Conservation (phyloP, 2,888 invertebrate species). For the Zhuqinia jingwanae region DNA sequence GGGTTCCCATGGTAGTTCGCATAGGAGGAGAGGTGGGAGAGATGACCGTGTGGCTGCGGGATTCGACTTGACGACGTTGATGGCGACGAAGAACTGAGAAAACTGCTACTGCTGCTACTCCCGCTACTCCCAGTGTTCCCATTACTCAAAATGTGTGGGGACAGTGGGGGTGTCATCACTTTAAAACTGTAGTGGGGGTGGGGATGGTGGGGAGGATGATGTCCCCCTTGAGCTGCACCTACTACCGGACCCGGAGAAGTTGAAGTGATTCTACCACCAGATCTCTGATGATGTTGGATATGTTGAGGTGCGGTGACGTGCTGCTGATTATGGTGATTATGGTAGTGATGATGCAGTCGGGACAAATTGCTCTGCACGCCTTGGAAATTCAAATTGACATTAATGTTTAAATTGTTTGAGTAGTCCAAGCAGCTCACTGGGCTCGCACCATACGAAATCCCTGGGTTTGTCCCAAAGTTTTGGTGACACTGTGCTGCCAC, state of each 20-base stretch:
- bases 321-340: slow-evolving; percentile 44
- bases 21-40: slow-evolving; percentile 65
- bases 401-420: slow-evolving; percentile 76
- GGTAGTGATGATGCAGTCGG: slow-evolving; percentile 74
- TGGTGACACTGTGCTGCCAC: slow-evolving; percentile 40
- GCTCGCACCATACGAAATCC: slow-evolving; percentile 56
- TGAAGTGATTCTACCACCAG: slow-evolving; percentile 32
- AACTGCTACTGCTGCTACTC: slow-evolving; percentile 47
- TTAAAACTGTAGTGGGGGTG: slow-evolving; percentile 75
- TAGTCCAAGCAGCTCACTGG: slow-evolving; percentile 74
- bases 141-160: slow-evolving; percentile 75
- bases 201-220: too few species aligned
- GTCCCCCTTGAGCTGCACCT: slow-evolving; percentile 62
- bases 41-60: slow-evolving; percentile 76
- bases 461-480: slow-evolving; percentile 48
- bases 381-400: slow-evolving; percentile 78
- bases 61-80: slow-evolving; percentile 72
- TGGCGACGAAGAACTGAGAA: slow-evolving; percentile 29
- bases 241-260: slow-evolving; percentile 51
- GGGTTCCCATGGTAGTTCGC: slow-evolving; percentile 64
- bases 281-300: slow-evolving; percentile 52
- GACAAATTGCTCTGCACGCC: slow-evolving; percentile 77
- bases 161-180: slow-evolving; percentile 78
- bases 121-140: slow-evolving; percentile 50
- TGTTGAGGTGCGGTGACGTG: not conserved